phyloP scores from a whole-genome alignment of 2,797 vertebrate genomes.

The Meda fulgida region DNA sequence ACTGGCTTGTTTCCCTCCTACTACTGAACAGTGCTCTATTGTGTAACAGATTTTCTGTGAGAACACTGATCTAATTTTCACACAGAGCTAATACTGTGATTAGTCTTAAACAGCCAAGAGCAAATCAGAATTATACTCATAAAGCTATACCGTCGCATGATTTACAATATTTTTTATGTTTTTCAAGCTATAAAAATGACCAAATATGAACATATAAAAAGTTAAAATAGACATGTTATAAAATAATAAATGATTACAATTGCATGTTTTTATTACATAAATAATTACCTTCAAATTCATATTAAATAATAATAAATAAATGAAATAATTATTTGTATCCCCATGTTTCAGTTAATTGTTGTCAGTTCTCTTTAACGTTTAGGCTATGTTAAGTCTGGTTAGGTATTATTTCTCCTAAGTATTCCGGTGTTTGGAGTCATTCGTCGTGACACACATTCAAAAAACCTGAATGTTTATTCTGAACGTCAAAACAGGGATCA shows the following conservation, averaged over 20 bases:
- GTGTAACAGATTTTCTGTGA: slow-evolving; percentile 30
- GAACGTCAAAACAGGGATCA: background rate
- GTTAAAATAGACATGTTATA: background rate
- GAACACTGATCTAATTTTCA: slow-evolving; percentile 15
- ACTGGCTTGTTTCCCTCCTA: slow-evolving; percentile 51
- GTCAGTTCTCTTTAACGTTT: background rate
- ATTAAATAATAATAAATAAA: background rate
- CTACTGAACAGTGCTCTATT: slow-evolving; percentile 36
- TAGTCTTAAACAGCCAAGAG: background rate
- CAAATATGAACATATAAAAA: background rate
- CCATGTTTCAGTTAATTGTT: background rate
- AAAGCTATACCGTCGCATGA: background rate
- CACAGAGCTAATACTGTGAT: slow-evolving; percentile 8
- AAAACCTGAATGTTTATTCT: background rate
- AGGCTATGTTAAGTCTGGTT: too few relatives aligned
- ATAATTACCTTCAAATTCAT: background rate
- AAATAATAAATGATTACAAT: background rate
- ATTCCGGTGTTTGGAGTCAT: background rate
- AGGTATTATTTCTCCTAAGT: background rate
- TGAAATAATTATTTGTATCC: too few relatives aligned
- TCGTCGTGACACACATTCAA: background rate
- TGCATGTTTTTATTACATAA: background rate
- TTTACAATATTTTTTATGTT: too few relatives aligned
- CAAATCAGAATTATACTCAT: background rate
- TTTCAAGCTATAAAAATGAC: background rate